These are phyloP conservation scores for Anas bahamensis DNA, from an alignment of 2,797 vertebrate genomes.

Conservation along the genomic window DNA sequence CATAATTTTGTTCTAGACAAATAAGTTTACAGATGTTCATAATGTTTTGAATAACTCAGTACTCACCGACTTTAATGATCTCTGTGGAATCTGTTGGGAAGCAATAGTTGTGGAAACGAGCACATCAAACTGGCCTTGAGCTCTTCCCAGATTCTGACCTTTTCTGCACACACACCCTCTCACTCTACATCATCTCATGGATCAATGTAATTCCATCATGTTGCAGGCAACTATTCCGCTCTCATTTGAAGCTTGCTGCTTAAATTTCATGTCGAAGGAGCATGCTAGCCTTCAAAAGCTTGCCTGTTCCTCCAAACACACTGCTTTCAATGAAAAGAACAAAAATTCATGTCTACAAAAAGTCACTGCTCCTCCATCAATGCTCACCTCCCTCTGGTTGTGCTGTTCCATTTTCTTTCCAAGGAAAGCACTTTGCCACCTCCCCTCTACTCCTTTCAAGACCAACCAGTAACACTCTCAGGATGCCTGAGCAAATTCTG, in stretches of 20 bases:
- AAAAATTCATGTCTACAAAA: not conserved
- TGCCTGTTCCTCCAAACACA: not conserved
- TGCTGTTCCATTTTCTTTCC: not conserved
- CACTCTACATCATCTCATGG: not conserved
- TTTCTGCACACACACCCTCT: not conserved
- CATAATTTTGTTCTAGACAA: not conserved
- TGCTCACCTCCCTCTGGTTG: not conserved
- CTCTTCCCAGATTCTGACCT: slow-evolving; percentile 25
- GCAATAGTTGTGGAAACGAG: not conserved
- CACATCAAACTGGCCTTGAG: not conserved
- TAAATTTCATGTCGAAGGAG: not conserved
- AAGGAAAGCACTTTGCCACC: not conserved
- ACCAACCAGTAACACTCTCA: not conserved
- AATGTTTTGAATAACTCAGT: slow-evolving; percentile 31
- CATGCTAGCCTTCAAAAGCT: not conserved
- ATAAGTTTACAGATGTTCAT: not conserved
- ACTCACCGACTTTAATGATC: not conserved
- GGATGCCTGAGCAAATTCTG: not conserved
- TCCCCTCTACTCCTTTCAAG: not conserved
- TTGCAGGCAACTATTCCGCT: not conserved
- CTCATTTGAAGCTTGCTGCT: not conserved
- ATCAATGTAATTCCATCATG: not conserved
- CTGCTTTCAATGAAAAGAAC: not conserved
- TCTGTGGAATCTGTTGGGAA: not conserved
- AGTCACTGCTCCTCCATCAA: not conserved